Conservation (phyloP, 2,888 invertebrate genomes). For the Gerris lacustris region DNA sequence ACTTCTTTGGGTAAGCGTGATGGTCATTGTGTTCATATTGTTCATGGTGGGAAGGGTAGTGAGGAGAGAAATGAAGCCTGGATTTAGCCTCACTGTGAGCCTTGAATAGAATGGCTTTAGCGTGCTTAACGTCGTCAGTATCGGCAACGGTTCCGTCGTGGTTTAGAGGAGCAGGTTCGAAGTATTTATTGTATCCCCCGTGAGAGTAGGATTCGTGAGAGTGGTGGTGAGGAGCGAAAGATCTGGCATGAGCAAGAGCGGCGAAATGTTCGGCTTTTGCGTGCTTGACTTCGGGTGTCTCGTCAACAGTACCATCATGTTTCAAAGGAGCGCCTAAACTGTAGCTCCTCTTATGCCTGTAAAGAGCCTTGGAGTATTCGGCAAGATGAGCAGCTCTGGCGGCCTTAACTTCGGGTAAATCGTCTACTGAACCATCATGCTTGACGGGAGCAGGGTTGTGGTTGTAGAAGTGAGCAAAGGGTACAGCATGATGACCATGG, state of each 20-base stretch:
- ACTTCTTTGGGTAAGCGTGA: neutral
- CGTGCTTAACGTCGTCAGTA: constrained; percentile 21
- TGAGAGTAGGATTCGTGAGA: constrained; percentile 11
- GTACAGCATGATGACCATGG: neutral
- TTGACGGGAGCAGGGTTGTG: neutral
- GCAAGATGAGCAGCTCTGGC: constrained; percentile 28
- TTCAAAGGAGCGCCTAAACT: constrained; percentile 25
- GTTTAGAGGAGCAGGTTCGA: constrained; percentile 19
- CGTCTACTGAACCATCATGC: neutral
- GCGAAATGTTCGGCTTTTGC: constrained; percentile 8
- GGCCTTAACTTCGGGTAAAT: neutral
- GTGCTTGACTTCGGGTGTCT: constrained; percentile 14
- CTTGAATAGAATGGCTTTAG: constrained; percentile 16
- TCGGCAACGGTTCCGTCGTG: constrained; percentile 28
- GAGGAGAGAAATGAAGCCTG: neutral
- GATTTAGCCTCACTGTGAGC: constrained; percentile 10
- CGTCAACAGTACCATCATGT: constrained; percentile 9
- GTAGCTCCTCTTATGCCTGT: constrained; percentile 31
- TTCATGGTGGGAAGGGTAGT: neutral
- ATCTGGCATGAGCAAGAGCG: constrained; percentile 10
- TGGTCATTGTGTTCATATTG: neutral
- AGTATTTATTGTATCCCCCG: neutral
- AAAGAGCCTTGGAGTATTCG: constrained; percentile 37
- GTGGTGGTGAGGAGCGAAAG: neutral
- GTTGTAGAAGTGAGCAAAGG: neutral